Evolutionary conservation across 1,140 invertebrate species (phyloP), one percentile per base, ranked within the genome.

Genomic region (Aphidius ervi): DNA sequence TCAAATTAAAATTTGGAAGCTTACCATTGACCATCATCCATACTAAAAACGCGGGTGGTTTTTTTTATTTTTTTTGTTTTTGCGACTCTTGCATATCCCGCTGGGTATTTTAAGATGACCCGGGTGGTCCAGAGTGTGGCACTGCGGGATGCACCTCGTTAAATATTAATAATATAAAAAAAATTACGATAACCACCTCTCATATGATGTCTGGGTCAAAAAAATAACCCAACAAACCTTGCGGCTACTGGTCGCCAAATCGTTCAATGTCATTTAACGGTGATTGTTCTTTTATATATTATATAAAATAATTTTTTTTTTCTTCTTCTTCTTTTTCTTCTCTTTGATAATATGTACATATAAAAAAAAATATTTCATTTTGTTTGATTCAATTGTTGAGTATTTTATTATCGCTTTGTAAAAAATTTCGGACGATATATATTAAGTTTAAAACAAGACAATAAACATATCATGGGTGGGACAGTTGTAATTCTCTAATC

Each of bases 301-400:
- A 47, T 54, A 54, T 53, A 46, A 6, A 57, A 10, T 23, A 37
- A 46, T 16, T 63, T 56, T 55, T 53, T 59, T 59, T 39, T 59
- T 55, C 58, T 23, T 46, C 45, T 47, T 43, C 2, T n/a, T 10
- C 39, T 47, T 53, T 40, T 31, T 31, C 50, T 5, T 16, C 16
- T 16, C 16, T 16, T 16, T 16, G 16, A 16, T 16, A 16, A 16
- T 16, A 16, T 16, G 16, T 16, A 16, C 16, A 16, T 16, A 16
- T 31, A 31, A 31, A 31, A 31, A 31, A 31, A 31, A 31, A 31
- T 31, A 31, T 16, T 16, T 16, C 16, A 16, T 16, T 16, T 16
- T 16, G 16, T 16, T 16, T 16, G 16, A 16, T 16, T 16, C 16
- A 16, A 16, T 31, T 31, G 23, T 31, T 4, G 4, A 31, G 23